These are phyloP conservation scores for Eidolon dupreanum DNA, from an alignment of 2,797 vertebrate genomes.

Conservation along the genomic window DNA sequence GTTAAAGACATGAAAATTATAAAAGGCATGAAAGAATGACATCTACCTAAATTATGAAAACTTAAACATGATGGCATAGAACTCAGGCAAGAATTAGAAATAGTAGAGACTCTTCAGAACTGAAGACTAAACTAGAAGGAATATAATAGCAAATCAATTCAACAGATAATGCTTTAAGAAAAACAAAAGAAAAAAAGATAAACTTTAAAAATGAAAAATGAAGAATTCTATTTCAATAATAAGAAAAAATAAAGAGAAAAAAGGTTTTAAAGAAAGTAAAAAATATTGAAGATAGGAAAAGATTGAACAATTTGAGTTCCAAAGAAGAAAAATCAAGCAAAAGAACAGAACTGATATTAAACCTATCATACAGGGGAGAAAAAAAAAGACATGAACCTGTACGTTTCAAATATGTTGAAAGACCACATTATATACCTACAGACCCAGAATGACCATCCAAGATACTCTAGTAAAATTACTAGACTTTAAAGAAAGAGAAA, in stretches of 20 bases:
- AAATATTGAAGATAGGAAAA: background rate
- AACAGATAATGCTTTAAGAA: background rate
- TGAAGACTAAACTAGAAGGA: background rate
- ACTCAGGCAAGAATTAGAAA: background rate
- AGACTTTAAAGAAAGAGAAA: background rate
- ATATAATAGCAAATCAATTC: background rate
- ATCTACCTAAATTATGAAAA: conserved; percentile 20
- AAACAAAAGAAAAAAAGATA: background rate
- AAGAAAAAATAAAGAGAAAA: background rate
- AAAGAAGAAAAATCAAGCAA: background rate
- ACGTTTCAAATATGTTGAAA: background rate
- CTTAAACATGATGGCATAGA: background rate
- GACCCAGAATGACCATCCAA: background rate
- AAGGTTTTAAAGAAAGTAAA: background rate
- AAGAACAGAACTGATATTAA: background rate
- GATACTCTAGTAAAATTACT: background rate
- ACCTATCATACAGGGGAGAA: background rate
- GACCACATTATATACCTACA: background rate
- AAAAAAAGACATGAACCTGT: background rate
- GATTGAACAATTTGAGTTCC: background rate
- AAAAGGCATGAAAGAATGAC: background rate
- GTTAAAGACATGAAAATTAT: conserved; percentile 2
- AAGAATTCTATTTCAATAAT: background rate
- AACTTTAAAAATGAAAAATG: background rate
- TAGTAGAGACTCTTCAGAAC: background rate